Evolutionary conservation across 2,797 vertebrate species (phyloP).

Genomic region (Darevskia nairensis): DNA sequence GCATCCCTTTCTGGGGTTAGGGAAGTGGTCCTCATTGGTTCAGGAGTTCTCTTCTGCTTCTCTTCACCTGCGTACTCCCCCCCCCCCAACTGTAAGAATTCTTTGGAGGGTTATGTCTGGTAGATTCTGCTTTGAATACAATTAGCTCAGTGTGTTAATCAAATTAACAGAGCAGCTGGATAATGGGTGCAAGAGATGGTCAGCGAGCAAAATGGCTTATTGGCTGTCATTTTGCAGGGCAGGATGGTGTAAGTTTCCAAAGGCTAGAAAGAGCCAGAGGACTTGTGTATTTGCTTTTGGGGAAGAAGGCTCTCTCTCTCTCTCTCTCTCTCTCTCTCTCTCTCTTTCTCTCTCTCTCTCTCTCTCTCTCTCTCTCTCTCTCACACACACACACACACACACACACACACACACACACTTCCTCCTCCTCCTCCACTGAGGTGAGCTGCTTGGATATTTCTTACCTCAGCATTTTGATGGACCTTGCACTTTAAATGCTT

Average conservation of each 20-base stretch:
- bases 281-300: no score
- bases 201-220: background rate
- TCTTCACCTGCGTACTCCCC: background rate
- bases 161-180: background rate
- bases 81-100: no score
- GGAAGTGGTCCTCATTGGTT: no score
- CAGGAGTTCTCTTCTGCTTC: background rate
- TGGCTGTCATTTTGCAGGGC: background rate
- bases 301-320: no score
- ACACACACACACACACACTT: no score
- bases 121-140: background rate
- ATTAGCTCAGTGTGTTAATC: background rate
- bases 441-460: background rate
- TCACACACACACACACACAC: no score
- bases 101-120: background rate
- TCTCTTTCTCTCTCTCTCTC: no score
- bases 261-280: background rate
- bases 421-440: no score
- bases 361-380: no score
- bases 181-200: background rate
- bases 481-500: background rate
- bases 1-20: no score
- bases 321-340: no score
- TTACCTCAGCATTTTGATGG: background rate
- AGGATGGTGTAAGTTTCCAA: no score